These are phyloP conservation scores for Chrysolina oricalcia DNA, from an alignment of 2,888 invertebrate species.

Conservation along the genomic window DNA sequence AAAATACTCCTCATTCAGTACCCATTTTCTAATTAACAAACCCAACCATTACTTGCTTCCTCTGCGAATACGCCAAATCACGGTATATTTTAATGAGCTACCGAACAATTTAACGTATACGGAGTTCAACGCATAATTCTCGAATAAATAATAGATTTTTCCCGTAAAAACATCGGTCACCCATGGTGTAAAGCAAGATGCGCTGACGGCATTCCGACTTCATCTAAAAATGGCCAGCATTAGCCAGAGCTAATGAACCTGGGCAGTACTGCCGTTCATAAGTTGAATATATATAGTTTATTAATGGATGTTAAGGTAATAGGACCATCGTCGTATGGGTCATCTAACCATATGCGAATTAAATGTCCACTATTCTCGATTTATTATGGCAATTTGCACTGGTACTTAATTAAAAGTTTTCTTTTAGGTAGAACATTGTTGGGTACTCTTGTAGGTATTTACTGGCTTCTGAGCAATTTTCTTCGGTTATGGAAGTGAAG, in stretches of 20 bases:
- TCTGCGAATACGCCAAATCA: neutral
- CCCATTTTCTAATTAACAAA: neutral
- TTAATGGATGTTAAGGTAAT: conserved; percentile 57
- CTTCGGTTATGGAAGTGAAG: conserved; percentile 40
- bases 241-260: conserved; percentile 57
- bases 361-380: conserved; percentile 50
- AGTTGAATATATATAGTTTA: conserved; percentile 57
- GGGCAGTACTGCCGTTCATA: conserved; percentile 53
- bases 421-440: conserved; percentile 49
- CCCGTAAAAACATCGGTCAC: conserved; percentile 44
- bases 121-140: conserved; percentile 35
- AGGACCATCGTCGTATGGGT: conserved; percentile 53
- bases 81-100: conserved; percentile 21
- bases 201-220: conserved; percentile 54
- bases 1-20: neutral
- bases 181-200: conserved; percentile 53
- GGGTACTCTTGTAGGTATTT: conserved; percentile 35
- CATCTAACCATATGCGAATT: conserved; percentile 53
- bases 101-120: conserved; percentile 33
- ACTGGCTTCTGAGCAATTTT: conserved; percentile 38
- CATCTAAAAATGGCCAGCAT: conserved; percentile 55
- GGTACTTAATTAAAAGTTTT: conserved; percentile 54
- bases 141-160: conserved; percentile 42
- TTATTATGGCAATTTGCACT: conserved; percentile 49
- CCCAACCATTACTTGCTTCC: neutral